These are phyloP conservation scores for Mobula hypostoma DNA, from an alignment of 2,113 vertebrate species.

Conservation along the genomic window DNA sequence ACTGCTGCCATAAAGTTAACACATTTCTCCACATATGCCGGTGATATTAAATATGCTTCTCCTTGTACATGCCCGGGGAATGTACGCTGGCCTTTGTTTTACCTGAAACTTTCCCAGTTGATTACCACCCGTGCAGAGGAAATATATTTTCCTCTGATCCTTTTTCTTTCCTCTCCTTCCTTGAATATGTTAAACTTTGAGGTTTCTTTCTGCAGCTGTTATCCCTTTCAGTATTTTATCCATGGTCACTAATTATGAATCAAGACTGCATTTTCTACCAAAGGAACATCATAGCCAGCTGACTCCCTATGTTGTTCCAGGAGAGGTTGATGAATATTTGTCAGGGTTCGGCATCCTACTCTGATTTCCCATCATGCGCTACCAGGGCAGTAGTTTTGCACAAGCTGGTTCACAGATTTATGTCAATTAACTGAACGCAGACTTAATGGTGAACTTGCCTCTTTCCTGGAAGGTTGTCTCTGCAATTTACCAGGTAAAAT, in stretches of 20 bases:
- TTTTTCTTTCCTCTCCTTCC: not conserved
- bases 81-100: not conserved
- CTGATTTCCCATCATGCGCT: not conserved
- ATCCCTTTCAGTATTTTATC: not conserved
- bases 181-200: not conserved
- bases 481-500: not conserved
- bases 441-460: not conserved
- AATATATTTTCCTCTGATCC: not conserved
- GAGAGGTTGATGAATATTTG: not conserved
- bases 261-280: not conserved
- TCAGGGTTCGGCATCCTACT: not conserved
- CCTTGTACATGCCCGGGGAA: not conserved
- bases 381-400: not conserved
- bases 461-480: not conserved
- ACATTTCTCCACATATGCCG: too few species aligned
- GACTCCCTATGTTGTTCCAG: not conserved
- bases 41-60: too few species aligned
- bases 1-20: too few species aligned
- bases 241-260: not conserved
- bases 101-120: not conserved
- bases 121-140: too few species aligned
- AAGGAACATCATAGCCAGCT: not conserved
- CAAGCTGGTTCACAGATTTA: too few species aligned
- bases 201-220: not conserved
- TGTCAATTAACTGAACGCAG: not conserved